Conservation (phyloP, 2,113 vertebrate species). For the Promerops cafer region DNA sequence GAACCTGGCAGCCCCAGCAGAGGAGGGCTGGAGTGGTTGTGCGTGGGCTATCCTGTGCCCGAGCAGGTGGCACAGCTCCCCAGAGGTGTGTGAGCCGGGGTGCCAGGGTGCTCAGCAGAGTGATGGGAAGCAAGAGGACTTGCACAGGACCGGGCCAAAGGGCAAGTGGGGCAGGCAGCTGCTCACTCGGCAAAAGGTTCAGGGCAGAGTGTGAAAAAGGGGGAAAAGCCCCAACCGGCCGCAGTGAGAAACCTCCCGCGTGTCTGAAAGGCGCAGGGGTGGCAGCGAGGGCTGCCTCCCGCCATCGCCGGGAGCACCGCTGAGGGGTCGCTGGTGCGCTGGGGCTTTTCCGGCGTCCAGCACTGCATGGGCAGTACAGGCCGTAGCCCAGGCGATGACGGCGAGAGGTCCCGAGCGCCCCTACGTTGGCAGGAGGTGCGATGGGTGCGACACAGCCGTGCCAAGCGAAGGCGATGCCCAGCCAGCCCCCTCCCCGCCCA, state of each 20-base stretch:
- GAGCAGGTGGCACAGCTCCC: neutral
- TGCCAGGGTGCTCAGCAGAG: no score
- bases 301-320: accelerated
- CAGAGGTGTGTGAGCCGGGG: neutral
- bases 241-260: neutral
- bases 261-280: neutral
- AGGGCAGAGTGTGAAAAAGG: neutral
- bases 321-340: accelerated
- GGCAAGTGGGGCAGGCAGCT: accelerated
- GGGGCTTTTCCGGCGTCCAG: accelerated
- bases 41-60: neutral
- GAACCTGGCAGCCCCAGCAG: neutral
- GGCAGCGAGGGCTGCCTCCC: no score
- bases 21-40: neutral
- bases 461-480: neutral
- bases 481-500: no score
- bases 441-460: neutral
- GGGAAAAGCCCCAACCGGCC: accelerated
- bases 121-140: no score
- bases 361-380: accelerated
- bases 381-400: neutral
- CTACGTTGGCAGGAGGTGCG: neutral
- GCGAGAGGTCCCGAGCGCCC: accelerated
- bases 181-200: neutral
- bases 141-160: neutral